Conservation (phyloP, 2,113 vertebrate genomes). For the Gorilla gorilla region DNA sequence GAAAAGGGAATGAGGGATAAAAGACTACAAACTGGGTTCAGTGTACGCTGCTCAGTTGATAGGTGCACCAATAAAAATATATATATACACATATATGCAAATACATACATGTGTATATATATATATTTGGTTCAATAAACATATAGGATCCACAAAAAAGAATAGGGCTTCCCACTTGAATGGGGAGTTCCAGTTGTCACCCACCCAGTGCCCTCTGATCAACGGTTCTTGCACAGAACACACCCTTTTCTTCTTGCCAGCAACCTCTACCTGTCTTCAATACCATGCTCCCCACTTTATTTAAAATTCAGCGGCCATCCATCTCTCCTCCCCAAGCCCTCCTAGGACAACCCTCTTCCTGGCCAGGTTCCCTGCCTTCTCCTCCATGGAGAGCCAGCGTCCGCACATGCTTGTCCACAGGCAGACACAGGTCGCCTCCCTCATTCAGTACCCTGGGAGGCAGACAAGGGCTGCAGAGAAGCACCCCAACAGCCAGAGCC, state of each 20-base stretch:
- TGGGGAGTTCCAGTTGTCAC: neutral
- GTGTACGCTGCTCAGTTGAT: too few species aligned
- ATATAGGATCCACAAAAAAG: neutral
- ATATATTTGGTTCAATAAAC: too few species aligned
- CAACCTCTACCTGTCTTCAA: neutral
- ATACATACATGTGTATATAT: too few species aligned
- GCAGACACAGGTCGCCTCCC: neutral
- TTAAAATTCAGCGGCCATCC: neutral
- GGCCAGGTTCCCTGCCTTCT: neutral
- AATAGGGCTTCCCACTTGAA: neutral
- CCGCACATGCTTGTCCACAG: neutral
- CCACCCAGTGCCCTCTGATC: neutral
- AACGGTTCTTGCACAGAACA: too few species aligned
- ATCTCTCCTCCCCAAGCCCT: neutral
- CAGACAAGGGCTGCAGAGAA: neutral
- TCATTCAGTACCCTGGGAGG: neutral
- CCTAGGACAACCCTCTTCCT: neutral
- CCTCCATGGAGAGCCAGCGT: accelerated
- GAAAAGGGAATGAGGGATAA: too few species aligned
- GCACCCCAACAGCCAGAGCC: neutral
- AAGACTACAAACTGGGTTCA: too few species aligned
- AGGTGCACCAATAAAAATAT: too few species aligned
- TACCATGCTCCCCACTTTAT: neutral
- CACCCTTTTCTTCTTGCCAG: too few species aligned
- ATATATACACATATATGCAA: too few species aligned